These are phyloP conservation scores for Ictalurus punctatus DNA, from an alignment of 2,113 vertebrate genomes.

Conservation along the genomic window DNA sequence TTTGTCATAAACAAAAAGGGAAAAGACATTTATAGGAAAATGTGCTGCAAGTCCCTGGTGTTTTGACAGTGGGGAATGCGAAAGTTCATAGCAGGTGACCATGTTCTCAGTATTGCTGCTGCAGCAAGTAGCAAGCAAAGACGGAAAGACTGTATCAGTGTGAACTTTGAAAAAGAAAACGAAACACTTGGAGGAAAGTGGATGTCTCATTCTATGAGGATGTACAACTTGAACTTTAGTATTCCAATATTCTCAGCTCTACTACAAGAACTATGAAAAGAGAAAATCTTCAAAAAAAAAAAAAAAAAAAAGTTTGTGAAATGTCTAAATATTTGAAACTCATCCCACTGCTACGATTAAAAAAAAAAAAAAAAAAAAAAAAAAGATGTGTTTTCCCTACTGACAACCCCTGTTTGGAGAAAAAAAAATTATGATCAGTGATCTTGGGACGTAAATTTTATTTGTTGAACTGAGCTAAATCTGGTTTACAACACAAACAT, in stretches of 20 bases:
- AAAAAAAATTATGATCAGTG: conserved; percentile 59
- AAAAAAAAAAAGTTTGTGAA: conserved; percentile 79
- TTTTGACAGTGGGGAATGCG: conserved; percentile 48
- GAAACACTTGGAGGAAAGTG: conserved; percentile 27
- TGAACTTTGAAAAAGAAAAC: conserved; percentile 31
- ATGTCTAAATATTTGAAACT: conserved; percentile 82
- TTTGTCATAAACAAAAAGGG: conserved; percentile 56
- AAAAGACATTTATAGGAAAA: conserved; percentile 63
- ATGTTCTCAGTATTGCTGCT: conserved; percentile 55
- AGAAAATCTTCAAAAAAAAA: conserved; percentile 54
- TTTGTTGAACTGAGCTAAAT: conserved; percentile 62
- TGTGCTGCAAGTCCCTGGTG: conserved; percentile 28
- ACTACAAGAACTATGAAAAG: conserved; percentile 72
- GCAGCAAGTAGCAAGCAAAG: conserved; percentile 19
- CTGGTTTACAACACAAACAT: conserved; percentile 60
- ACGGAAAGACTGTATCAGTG: conserved; percentile 22
- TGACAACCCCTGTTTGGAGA: conserved; percentile 69
- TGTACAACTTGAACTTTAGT: conserved; percentile 74
- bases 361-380: conserved; percentile 65
- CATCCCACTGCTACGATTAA: conserved; percentile 73
- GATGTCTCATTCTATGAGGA: conserved; percentile 62
- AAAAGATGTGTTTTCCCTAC: conserved; percentile 74
- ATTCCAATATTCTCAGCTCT: conserved; percentile 76
- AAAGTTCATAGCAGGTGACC: conserved; percentile 39
- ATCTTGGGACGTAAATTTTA: conserved; percentile 40